phyloP scores from a whole-genome alignment of 30 jellyfish, hydroid and myxozoan species.

The Phacellophora camtschatica region DNA sequence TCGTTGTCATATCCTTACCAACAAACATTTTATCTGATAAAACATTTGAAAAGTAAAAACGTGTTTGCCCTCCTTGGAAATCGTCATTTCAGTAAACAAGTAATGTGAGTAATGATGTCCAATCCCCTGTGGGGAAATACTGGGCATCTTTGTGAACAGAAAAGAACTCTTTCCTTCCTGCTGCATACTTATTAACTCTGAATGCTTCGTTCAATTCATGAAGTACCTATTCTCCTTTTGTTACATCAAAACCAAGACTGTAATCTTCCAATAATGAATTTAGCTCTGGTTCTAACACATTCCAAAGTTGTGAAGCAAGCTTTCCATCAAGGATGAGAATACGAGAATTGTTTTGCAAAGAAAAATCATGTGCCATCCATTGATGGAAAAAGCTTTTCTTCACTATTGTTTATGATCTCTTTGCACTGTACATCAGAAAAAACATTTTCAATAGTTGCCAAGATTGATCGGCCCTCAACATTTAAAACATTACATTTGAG shows the following conservation, averaged over 20 bases:
- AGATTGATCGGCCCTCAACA: background rate
- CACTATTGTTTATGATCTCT: background rate
- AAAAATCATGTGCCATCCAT: background rate
- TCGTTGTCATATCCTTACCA: slow-evolving; percentile 33
- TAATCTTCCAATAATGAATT: background rate
- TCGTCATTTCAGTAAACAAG: slow-evolving; percentile 55
- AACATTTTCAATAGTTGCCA: slow-evolving; percentile 27
- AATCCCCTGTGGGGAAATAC: slow-evolving; percentile 74
- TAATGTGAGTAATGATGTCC: slow-evolving; percentile 39
- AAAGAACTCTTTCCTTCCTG: slow-evolving; percentile 23
- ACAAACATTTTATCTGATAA: background rate
- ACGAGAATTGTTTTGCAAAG: slow-evolving; percentile 34
- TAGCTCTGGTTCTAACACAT: background rate
- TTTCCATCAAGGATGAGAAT: slow-evolving; percentile 17
- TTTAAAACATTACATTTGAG: background rate
- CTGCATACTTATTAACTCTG: slow-evolving; percentile 29
- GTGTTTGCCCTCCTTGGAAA: slow-evolving; percentile 53
- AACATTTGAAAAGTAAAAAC: slow-evolving; percentile 25
- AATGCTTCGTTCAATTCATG: slow-evolving; percentile 22
- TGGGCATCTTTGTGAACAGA: slow-evolving; percentile 68
- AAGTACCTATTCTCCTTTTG: slow-evolving; percentile 52
- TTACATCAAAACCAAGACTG: slow-evolving; percentile 53
- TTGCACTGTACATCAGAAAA: slow-evolving; percentile 11
- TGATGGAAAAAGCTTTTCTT: background rate
- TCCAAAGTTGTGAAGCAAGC: slow-evolving; percentile 43